Conservation (phyloP, 2,113 vertebrate genomes). For the Thalassarche chlororhynchos region DNA sequence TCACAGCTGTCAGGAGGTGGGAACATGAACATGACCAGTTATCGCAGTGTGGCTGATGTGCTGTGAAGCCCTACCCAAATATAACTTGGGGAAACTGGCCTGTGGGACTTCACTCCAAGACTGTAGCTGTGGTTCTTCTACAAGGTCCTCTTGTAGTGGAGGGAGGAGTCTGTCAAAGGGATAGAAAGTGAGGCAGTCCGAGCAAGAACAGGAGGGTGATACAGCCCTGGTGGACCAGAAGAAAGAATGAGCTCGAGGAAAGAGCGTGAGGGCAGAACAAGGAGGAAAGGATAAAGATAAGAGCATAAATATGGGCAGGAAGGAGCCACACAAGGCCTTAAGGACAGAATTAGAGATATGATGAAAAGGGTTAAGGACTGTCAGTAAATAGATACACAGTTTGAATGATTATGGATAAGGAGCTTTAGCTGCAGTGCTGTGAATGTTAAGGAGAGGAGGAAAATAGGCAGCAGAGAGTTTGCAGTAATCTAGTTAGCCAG, state of each 20-base stretch:
- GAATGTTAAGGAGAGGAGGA: not conserved
- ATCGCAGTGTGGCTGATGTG: not conserved
- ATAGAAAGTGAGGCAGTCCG: rapidly evolving
- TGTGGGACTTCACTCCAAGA: not conserved
- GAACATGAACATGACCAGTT: not conserved
- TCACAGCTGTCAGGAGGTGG: not conserved
- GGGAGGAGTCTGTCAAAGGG: not conserved
- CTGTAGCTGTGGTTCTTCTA: not conserved
- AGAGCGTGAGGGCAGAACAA: not conserved
- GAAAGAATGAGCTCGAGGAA: not conserved
- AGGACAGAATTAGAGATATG: not conserved
- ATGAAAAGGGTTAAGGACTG: not conserved
- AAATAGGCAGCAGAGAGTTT: not conserved
- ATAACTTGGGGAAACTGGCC: not conserved
- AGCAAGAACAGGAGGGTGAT: not conserved
- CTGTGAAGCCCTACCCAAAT: not conserved
- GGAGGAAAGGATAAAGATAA: not conserved
- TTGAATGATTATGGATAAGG: not conserved
- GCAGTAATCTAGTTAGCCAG: not conserved
- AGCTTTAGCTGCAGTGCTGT: not conserved
- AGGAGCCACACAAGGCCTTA: not conserved
- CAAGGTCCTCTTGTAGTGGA: not conserved
- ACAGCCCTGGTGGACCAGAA: not conserved
- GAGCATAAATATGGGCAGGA: not conserved
- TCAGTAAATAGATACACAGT: not conserved